phyloP scores from a whole-genome alignment of 1,140 invertebrate genomes.

The Heliconius himera region DNA sequence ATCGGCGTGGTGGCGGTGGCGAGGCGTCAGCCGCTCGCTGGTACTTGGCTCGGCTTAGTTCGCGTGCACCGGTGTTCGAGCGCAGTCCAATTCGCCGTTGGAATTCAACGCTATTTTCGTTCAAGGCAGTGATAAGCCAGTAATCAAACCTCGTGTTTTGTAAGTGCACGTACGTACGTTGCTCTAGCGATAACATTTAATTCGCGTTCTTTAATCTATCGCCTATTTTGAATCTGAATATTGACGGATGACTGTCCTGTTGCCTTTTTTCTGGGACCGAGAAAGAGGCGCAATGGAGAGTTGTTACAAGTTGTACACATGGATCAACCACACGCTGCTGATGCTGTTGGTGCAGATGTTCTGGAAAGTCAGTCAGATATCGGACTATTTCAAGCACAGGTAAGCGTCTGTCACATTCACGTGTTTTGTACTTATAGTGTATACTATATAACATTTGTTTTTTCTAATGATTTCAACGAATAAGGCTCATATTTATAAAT shows the following conservation, averaged over 20 bases:
- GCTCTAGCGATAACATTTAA: constrained; percentile 24
- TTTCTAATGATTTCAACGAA: constrained; percentile 9
- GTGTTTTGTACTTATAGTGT: neutral
- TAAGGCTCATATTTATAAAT: too few relatives aligned
- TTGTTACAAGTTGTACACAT: constrained; percentile 75
- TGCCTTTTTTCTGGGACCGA: constrained; percentile 61
- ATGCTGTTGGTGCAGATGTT: constrained; percentile 75
- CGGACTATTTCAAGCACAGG: constrained; percentile 74
- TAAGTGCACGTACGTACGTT: constrained; percentile 41
- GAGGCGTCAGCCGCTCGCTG: constrained; percentile 31
- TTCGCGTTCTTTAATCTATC: constrained; percentile 19
- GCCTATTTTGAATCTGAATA: constrained; percentile 45
- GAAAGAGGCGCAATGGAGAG: constrained; percentile 69
- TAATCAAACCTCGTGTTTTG: constrained; percentile 44
- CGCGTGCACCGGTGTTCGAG: constrained; percentile 69
- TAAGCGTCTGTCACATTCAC: constrained; percentile 50
- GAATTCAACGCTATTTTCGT: constrained; percentile 58
- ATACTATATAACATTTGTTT: neutral
- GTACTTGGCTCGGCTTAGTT: constrained; percentile 51
- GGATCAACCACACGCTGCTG: constrained; percentile 72
- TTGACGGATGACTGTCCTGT: constrained; percentile 72
- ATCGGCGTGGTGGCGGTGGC: constrained; percentile 28
- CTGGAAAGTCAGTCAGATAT: constrained; percentile 77
- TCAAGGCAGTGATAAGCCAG: constrained; percentile 64
- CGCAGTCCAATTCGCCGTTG: constrained; percentile 57